Base-by-base conservation (phyloP, 2,888 invertebrate genomes). In the Cantharis rustica region DNA sequence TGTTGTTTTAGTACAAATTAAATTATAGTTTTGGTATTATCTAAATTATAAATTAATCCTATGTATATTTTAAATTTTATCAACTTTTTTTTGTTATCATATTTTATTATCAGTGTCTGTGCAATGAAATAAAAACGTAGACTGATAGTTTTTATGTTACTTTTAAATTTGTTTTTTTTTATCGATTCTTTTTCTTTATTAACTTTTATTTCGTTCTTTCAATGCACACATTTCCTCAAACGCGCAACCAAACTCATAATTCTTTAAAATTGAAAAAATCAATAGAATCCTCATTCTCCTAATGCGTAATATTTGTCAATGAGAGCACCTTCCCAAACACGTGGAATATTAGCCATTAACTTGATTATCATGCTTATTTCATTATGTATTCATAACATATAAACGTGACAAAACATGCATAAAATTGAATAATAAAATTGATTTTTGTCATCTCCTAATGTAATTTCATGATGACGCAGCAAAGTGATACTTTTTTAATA, bases 51-150 rank as follows among this genome's bases (percentile, higher is more conserved):
- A 47, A 81, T 83, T 83, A 84, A 83, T 84, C 84, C 82, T 84
- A 84, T 84, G 76, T 80, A 84, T 84, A 81, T 83, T 79, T 82
- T 84, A 83, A 83, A 84, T 81, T 83, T 82, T 80, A 81, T 82
- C 81, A 80, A 78, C 79, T 83, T 83, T 81, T 80, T 83, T 82
- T 84, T 86, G 83, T 85, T 85, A 83, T 85, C 82, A 83, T 85
- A 84, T 85, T 87, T 86, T 86, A 84, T 86, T 85, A 84, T 86
- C 86, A 86, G 86, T 87, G 86, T 87, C 81, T 86, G 87, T 87
- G 87, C 87, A 87, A 87, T 87, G 84, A 87, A 83, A 86, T 86
- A 86, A 86, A 87, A 85, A 84, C 84, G 86, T 87, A 87, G 87
- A 87, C 87, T 87, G 87, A 87, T 86, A 86, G 85, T 85, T 86